Evolutionary conservation across 1,140 invertebrate genomes (phyloP), one percentile per base, ranked within the genome.

Genomic region (Ips nitidus): DNA sequence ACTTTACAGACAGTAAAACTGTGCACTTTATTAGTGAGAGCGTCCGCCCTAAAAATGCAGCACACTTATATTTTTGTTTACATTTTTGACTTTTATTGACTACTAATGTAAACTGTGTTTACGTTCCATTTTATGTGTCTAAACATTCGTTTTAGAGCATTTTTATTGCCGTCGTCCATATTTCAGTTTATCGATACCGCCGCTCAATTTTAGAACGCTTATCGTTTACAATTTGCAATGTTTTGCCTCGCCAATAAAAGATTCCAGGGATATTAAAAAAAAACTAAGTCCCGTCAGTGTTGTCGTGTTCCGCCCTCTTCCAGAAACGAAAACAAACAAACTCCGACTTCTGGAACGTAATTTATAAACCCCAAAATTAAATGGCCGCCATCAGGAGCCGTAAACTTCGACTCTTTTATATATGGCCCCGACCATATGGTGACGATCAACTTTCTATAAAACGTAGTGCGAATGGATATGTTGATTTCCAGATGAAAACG

Each of bases 401-500:
- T 69, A 69, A 53, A 69, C 47, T 22, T 38, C 43, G 6, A 8
- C 37, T n/a, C 43, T 55, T 5, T 36, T 53, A 65, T 22, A 56
- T 43, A 41, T 6, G n/a, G 39, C 56, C 41, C 37, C 7, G 50
- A 69, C 68, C 68, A 69, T 56, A 69, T 69, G 68, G 68, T 64
- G 68, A 62, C 68, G 68, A 69, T 69, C 68, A 69, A 62, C n/a
- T 47, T 43, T 60, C 4, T 60, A 60, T 69, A 58, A 69, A 69
- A 63, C 63, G 60, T 69, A 47, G 68, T 64, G 68, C 61, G 60
- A 69, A 69, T 64, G 68, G 68, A 69, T 69, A 69, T 69, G 68
- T 69, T 69, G 68, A 69, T 69, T 69, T 69, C 68, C 68, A 69
- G 68, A 69, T 63, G 68, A 69, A 69, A 47, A 64, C 57, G 66